Evolutionary conservation across 64 coral and sea anemone genomes (phyloP), one percentile per base, ranked within the genome.

Genomic region (Actinia equina): DNA sequence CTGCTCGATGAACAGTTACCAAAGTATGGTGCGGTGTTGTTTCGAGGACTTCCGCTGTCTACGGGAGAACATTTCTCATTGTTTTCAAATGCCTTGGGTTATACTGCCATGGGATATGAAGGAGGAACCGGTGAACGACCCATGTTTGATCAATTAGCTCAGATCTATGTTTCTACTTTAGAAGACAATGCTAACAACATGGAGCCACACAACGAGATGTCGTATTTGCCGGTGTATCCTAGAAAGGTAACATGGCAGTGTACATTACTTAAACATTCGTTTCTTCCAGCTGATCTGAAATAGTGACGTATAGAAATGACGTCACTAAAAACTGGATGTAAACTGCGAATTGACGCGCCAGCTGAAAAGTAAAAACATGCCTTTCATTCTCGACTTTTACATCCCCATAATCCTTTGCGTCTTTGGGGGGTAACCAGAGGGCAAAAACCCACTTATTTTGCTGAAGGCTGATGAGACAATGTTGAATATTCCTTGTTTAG

Each of bases 171-270:
- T 4, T 94, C 92, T 2, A 89, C 92, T 12, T 52, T 80, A 7
- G 95, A 98, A 42, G 83, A 89, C 27, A 85, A 87, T 57, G 88
- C 37, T 71, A 87, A 84, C 79, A 92, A 56, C 43, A 94, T 94
- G 57, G 95, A 98, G 59, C 83, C 91, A 23, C 95, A 98, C 23
- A 98, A 98, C 27, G 95, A 98, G 51, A 98, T 98, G 95, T 84
- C 89, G 7, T 98, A 89, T 65, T 92, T 86, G 43, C 78, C 86
- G 17, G 92, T 61, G 46, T 49, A 49, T 49, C 92, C 92, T 20
- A 86, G 69, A 77, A 93, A 91, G 89, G 86, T 93, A 91, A 0
- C 15, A 9, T 20, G 9, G 30, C 30, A 37, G 30, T 37, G 30
- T 37, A 37, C 1, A 37, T 37, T 37, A 37, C 30, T 37, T 37